Evolutionary conservation across 2,888 invertebrate genomes (phyloP).

Genomic region (Diaprepes abbreviatus): DNA sequence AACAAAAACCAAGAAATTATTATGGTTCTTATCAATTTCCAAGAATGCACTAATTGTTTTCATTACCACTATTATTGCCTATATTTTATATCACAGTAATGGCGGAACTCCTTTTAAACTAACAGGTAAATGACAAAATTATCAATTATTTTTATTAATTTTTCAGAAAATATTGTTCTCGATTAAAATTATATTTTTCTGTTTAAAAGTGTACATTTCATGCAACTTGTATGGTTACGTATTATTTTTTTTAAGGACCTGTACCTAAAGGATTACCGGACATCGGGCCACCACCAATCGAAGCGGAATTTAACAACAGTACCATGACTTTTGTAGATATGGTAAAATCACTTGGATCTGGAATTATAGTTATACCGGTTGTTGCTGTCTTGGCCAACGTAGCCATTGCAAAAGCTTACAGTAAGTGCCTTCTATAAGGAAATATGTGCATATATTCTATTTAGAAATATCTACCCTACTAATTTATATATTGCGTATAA

Average conservation of each 20-base stretch:
- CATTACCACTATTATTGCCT: slow-evolving; percentile 69
- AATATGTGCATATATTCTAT: too few relatives aligned
- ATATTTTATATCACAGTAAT: slow-evolving; percentile 41
- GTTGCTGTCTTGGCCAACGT: slow-evolving; percentile 92
- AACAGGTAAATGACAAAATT: slow-evolving; percentile 62
- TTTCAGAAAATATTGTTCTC: too few relatives aligned
- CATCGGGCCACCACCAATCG: slow-evolving; percentile 78
- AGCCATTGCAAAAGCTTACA: slow-evolving; percentile 94
- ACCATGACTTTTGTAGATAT: slow-evolving; percentile 77
- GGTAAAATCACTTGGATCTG: slow-evolving; percentile 80
- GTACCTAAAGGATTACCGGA: slow-evolving; percentile 71
- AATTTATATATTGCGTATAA: too few relatives aligned
- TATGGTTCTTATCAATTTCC: slow-evolving; percentile 83
- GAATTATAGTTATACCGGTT: slow-evolving; percentile 85
- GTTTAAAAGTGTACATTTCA: too few relatives aligned
- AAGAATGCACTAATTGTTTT: slow-evolving; percentile 85
- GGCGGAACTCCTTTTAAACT: slow-evolving; percentile 74
- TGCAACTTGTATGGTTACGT: too few relatives aligned
- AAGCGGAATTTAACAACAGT: slow-evolving; percentile 72
- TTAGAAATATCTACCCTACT: too few relatives aligned
- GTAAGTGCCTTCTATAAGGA: too few relatives aligned
- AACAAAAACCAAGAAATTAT: slow-evolving; percentile 68
- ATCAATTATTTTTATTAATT: too few relatives aligned
- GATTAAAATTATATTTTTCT: too few relatives aligned
- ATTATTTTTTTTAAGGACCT: slow-evolving; percentile 69